Conservation (phyloP, 2,113 vertebrate species). For the Nyctibius bracteatus region DNA sequence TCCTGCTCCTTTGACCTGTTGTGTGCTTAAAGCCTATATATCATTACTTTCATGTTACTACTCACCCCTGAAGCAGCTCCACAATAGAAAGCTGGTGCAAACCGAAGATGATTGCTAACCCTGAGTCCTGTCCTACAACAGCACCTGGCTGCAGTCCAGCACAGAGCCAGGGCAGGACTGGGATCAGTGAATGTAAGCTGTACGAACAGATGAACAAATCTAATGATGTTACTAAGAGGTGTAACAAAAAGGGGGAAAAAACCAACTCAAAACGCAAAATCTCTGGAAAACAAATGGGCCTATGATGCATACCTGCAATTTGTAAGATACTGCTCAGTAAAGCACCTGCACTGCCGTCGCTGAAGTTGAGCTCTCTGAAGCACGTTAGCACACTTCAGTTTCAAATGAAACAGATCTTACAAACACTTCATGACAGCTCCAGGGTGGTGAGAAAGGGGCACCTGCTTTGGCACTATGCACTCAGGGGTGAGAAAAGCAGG, state of each 20-base stretch:
- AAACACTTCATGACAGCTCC: neutral
- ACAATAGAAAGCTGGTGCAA: neutral
- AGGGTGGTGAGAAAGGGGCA: neutral
- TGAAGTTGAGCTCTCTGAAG: neutral
- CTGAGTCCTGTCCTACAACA: neutral
- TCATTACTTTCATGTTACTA: neutral
- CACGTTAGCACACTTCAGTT: neutral
- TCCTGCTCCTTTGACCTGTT: neutral
- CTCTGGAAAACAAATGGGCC: neutral
- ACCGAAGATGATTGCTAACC: rapidly evolving
- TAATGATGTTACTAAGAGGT: neutral
- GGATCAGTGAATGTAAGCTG: neutral
- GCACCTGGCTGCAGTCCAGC: neutral
- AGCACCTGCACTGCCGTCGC: neutral
- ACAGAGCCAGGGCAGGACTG: neutral
- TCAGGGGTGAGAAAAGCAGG: neutral
- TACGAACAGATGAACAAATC: neutral
- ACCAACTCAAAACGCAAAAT: neutral
- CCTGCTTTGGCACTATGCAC: neutral
- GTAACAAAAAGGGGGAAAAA: neutral
- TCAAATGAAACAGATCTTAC: neutral
- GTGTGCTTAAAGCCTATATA: neutral
- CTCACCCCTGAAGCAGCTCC: neutral
- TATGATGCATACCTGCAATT: neutral
- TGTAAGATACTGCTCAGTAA: neutral